phyloP scores from a whole-genome alignment of 2,797 vertebrate species.

The Labroides dimidiatus region DNA sequence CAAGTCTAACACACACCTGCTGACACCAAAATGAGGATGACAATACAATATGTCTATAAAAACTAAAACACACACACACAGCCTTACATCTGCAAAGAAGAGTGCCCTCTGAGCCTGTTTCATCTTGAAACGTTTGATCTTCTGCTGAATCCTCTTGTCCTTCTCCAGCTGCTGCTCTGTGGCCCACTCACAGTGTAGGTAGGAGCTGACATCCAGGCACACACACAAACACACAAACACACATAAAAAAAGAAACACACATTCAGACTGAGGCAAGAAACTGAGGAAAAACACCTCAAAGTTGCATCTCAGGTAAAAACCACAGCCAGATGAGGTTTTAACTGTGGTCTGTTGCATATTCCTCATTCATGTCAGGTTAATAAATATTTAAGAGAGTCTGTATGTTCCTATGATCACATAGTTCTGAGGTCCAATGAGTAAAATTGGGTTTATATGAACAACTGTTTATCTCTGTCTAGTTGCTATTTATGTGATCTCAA shows the following conservation, averaged over 20 bases:
- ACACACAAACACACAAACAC: conserved; percentile 34
- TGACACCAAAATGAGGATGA: conserved; percentile 13
- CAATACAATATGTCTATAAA: conserved; percentile 6
- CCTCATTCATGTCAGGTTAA: conserved; percentile 8
- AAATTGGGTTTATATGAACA: too few relatives aligned
- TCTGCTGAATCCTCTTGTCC: conserved; percentile 99
- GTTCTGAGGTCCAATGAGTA: too few relatives aligned
- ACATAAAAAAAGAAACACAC: conserved; percentile 17
- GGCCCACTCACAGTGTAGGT: conserved; percentile 99
- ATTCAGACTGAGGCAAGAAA: conserved; percentile 19
- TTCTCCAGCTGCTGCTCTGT: conserved; percentile 96
- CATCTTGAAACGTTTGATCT: conserved; percentile 99
- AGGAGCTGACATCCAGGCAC: conserved; percentile 86
- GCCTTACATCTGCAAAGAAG: conserved; percentile 97
- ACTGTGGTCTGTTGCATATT: conserved; percentile 4
- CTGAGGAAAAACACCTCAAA: conserved; percentile 24
- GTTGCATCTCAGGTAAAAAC: conserved; percentile 24
- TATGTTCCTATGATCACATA: background rate
- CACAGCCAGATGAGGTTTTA: conserved; percentile 26
- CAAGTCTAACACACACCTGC: conserved; percentile 12
- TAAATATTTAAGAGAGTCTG: conserved; percentile 6
- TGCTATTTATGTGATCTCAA: too few relatives aligned
- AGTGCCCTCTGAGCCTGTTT: conserved; percentile 98
- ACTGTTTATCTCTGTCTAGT: too few relatives aligned
- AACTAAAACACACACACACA: conserved; percentile 26